Evolutionary conservation across 2,113 vertebrate genomes (phyloP).

Genomic region (Ptychochromis oligacanthus): DNA sequence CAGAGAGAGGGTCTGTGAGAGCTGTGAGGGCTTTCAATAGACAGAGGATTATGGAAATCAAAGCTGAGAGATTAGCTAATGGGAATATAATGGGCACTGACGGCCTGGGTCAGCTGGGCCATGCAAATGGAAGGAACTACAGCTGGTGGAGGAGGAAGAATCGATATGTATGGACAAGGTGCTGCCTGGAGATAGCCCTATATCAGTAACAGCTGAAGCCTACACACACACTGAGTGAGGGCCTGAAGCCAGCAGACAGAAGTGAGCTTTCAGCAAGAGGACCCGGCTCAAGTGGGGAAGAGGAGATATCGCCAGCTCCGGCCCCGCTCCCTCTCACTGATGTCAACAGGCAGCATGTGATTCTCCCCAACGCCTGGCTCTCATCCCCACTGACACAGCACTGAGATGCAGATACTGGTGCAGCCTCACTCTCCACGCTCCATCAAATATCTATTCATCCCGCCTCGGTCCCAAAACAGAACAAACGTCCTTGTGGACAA

Average conservation of each 20-base stretch:
- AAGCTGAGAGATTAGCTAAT: slow-evolving; percentile 83
- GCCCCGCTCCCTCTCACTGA: slow-evolving; percentile 59
- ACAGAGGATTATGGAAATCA: slow-evolving; percentile 81
- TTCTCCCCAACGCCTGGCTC: slow-evolving; percentile 39
- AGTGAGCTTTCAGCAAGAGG: slow-evolving; percentile 68
- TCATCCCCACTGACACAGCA: slow-evolving; percentile 63
- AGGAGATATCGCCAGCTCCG: slow-evolving; percentile 55
- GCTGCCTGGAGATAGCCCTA: slow-evolving; percentile 26
- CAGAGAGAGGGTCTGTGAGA: slow-evolving; percentile 66
- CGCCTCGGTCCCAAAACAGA: slow-evolving; percentile 44
- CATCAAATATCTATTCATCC: slow-evolving; percentile 65
- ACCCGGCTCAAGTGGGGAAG: slow-evolving; percentile 49
- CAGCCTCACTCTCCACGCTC: slow-evolving; percentile 42
- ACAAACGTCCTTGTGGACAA: slow-evolving; percentile 70
- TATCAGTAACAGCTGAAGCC: slow-evolving; percentile 26
- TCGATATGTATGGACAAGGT: slow-evolving; percentile 58
- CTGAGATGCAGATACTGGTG: slow-evolving; percentile 41
- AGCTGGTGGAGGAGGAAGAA: slow-evolving; percentile 39
- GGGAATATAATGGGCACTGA: slow-evolving; percentile 79
- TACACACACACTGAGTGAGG: slow-evolving; percentile 16
- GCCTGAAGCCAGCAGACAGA: slow-evolving; percentile 58
- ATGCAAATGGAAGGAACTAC: slow-evolving; percentile 72
- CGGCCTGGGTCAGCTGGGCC: slow-evolving; percentile 66
- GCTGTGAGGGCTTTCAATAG: slow-evolving; percentile 76
- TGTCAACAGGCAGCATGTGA: slow-evolving; percentile 75